Base-by-base conservation (phyloP, 2,113 vertebrate species). In the Electrona antarctica region DNA sequence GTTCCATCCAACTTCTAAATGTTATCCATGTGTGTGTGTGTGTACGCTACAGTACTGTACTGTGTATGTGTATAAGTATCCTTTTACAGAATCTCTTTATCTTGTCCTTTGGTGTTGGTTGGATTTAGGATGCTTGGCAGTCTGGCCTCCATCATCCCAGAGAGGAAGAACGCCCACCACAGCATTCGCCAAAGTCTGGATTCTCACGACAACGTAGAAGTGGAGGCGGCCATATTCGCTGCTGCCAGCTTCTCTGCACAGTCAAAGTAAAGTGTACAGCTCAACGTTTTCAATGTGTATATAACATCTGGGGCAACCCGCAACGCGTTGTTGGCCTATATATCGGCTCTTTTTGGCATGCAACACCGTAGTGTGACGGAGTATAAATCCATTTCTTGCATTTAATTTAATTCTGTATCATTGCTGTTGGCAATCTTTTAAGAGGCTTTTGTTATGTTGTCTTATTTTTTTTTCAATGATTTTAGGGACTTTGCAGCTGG, bases 171-270 rank as follows among this genome's bases (percentile, higher is more conserved):
- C 28, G 98, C 98, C 6, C 98, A 99, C 81, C 98, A 99, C 82
- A 99, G 95, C 70, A 98, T 99, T 86, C 96, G 97, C n/a, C 97
- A 99, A 81, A 98, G 98, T 83, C 90, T 99, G 77, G 98, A 99
- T 85, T 99, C 98, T 2, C 97, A 98, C 48, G 98, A 99, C 84
- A 98, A 99, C 0, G 96, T 99, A 7, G 98, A 99, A 87, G 97
- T 99, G 13, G 97, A 99, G 89, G 97, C 98, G 11, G 97, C 98
- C n/a, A 96, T 99, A 73, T 99, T 96, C 91, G 97, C 98, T 77
- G 96, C 98, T 64, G 96, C 97, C 6, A 97, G 98, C 80, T 99
- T 99, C 79, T 98, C 97, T 62, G 98, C 97, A 60, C 97, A 99
- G 28, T 99, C 98, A 0, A 98, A 98, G 98, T 99, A 91, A 93